Base-by-base conservation (phyloP, 2,113 vertebrate genomes). In the Equus quagga region DNA sequence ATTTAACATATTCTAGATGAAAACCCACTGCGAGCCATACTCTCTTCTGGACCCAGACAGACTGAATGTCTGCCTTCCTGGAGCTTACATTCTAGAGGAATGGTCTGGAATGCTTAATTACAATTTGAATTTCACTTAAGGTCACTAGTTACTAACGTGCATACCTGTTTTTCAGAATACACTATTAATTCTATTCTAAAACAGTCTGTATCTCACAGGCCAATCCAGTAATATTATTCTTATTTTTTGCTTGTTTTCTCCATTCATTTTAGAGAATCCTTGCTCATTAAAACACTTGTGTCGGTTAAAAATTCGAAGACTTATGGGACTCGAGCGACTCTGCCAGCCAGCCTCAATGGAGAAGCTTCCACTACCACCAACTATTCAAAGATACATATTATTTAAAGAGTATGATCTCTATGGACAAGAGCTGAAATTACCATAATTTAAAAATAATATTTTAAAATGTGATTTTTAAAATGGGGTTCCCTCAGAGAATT, bases 331-430 rank as follows among this genome's bases (percentile, higher is more conserved):
- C 94, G 98, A 95, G 23, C 97, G 79, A 23, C 98, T 99, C 93
- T 98, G 99, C 94, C 98, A 98, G 96, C 98, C 98, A 8, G 86
- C 97, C 65, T 98, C 97, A n/a, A 83, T 99, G 98, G 96, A 96
- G 96, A 99, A 98, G 24, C 96, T 98, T 80, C 98, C 96, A 15
- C 98, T 99, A 54, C 99, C 99, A 95, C 94, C 98, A 93, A 75
- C 98, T 94, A 98, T 99, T 88, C 99, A 96, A 97, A 98, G 98
- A 96, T 99, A 99, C 76, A 98, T 99, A 96, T 96, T 99, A 92
- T 99, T 99, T 98, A 99, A 98, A 96, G 99, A 99, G 31, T 99
- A 99, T 91, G 99, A 99, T 94, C 98, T 99, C 44, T 99, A 99
- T 97, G 98, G 98, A 79, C 98, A 98, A 96, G 96, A 97, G 51